Base-by-base conservation (phyloP, 2,797 vertebrate species). In the Ptychobarbus kaznakovi region DNA sequence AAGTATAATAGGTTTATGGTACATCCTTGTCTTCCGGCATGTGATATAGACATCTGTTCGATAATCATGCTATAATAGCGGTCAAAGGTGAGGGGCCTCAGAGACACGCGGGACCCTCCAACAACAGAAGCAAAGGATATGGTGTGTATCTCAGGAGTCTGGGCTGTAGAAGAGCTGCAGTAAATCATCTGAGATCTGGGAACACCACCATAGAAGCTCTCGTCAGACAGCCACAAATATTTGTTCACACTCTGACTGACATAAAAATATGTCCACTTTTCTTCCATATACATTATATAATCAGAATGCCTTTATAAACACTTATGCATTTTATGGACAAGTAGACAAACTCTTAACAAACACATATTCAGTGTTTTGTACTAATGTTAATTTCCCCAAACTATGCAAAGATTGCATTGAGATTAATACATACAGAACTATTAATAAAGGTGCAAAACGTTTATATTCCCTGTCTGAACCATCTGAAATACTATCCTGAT, bases 111-210 rank as follows among this genome's bases (percentile, higher is more conserved):
- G 15, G 22, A 40, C 44, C 56, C 25, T 82, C 46, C 10, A 75
- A 77, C 66, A 87, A 89, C 82, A 85, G 32, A 35, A 65, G 70
- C 42, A 74, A 80, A 81, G 90, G 86, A 90, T 90, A 85, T 68
- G 61, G 65, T 56, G 81, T 79, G 44, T 80, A 83, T 69, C 61
- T 32, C 25, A 32, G 61, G 25, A 32, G 13, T 6, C 87, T 77
- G 78, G 40, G 20, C 46, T 84, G 76, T 18, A 28, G 63, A 78
- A 15, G 56, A 58, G 61, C 38, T 75, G 61, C 73, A 44, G 51
- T 88, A 87, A 89, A 87, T 89, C 77, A 86, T 76, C 49, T 66
- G 46, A 40, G 85, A 80, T 86, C 87, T 85, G 89, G 79, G 53
- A 86, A 88, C 65, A 38, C 77, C 68, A 90, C 89, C 66, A 75